These are phyloP conservation scores for Proctacanthus coquilletti DNA, from an alignment of 1,140 invertebrate species.

Conservation along the genomic window DNA sequence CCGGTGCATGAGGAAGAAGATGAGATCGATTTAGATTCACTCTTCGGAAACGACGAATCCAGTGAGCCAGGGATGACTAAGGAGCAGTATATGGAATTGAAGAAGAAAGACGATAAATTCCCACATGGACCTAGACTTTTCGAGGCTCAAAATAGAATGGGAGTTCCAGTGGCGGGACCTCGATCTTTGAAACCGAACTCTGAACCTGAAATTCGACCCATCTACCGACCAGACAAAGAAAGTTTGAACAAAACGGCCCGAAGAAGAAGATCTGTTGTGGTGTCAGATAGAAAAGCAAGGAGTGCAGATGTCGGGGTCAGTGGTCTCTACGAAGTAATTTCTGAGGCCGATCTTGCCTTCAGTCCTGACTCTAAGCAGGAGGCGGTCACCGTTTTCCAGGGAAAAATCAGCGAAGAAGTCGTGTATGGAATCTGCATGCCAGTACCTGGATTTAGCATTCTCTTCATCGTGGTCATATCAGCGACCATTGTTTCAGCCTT, in stretches of 20 bases:
- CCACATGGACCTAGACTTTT: constrained; percentile 66
- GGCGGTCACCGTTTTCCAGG: constrained; percentile 73
- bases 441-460: constrained; percentile 68
- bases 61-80: constrained; percentile 15
- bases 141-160: constrained; percentile 32
- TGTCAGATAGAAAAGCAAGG: constrained; percentile 53
- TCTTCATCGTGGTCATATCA: constrained; percentile 73
- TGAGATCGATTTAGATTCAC: constrained; percentile 21
- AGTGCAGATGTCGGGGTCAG: constrained; percentile 74
- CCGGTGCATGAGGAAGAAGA: constrained; percentile 26
- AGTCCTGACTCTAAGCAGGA: constrained; percentile 62
- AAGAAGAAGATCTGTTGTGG: constrained; percentile 45
- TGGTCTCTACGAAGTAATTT: constrained; percentile 80
- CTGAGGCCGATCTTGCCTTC: constrained; percentile 81
- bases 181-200: constrained; percentile 31
- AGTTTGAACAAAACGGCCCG: constrained; percentile 7
- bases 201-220: constrained; percentile 12
- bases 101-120: constrained; percentile 47
- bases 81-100: constrained; percentile 22
- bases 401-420: constrained; percentile 69
- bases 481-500: constrained; percentile 68
- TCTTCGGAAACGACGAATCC: constrained; percentile 1
- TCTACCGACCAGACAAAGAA: constrained; percentile 20
- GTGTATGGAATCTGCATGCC: constrained; percentile 86
- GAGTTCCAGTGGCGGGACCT: constrained; percentile 38